Evolutionary conservation across 1,140 invertebrate genomes (phyloP).

Genomic region (Drosophila kohkoa): DNA sequence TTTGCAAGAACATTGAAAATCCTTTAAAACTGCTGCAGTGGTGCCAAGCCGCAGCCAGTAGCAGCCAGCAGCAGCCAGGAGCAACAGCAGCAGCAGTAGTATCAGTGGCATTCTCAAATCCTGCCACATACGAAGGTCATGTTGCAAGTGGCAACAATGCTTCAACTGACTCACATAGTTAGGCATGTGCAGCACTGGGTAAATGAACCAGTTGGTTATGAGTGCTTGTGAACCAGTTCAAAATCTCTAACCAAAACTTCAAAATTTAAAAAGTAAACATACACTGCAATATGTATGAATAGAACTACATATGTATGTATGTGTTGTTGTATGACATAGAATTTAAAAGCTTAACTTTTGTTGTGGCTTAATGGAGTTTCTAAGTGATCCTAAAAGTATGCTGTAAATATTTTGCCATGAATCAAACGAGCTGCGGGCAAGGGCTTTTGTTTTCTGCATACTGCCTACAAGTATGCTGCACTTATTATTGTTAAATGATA

Average conservation of each 20-base stretch:
- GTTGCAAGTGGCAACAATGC: slow-evolving; percentile 3
- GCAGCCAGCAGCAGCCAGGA: background rate
- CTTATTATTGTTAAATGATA: too few species aligned
- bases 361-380: background rate
- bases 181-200: slow-evolving; percentile 1
- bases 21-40: slow-evolving; percentile 60
- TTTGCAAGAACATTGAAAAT: slow-evolving; percentile 77
- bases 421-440: background rate
- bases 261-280: background rate
- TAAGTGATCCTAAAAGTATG: slow-evolving; percentile 7
- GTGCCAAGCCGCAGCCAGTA: slow-evolving; percentile 14
- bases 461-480: background rate
- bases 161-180: background rate
- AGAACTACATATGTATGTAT: background rate
- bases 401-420: background rate
- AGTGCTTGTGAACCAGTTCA: background rate
- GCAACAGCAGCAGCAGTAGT: background rate
- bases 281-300: background rate
- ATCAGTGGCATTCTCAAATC: background rate
- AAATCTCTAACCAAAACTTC: background rate
- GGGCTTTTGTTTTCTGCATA: too few species aligned
- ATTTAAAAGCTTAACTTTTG: slow-evolving; percentile 6
- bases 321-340: background rate
- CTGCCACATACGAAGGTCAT: slow-evolving; percentile 10
- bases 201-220: slow-evolving; percentile 9